A percentile compares a stretch with the other conserved stretches of the same genome.
Evolutionary conservation across 2,113 vertebrate genomes (phyloP).

Genomic region (Ammospiza nelsoni): DNA sequence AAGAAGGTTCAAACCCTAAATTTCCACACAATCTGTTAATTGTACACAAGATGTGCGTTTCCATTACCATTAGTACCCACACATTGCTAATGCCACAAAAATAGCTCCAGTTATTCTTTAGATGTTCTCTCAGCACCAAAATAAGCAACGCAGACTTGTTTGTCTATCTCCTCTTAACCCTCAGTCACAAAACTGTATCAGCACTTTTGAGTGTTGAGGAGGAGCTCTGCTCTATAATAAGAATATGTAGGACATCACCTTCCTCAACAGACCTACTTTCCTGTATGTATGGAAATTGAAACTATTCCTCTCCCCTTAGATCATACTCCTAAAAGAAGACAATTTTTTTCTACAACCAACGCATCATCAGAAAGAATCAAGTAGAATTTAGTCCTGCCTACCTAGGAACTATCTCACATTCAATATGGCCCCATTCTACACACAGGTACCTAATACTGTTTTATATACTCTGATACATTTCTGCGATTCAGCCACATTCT

Average conservation of each 20-base stretch:
- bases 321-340: not conserved
- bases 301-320: not conserved
- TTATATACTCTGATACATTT: not conserved
- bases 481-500: not conserved
- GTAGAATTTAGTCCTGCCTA: not conserved
- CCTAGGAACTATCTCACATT: not conserved
- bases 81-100: not conserved
- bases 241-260: not conserved
- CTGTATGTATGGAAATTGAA: not conserved
- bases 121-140: conserved; percentile 32
- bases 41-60: not conserved
- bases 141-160: not conserved
- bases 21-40: not conserved
- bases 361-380: not conserved
- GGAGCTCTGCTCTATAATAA: conserved; percentile 16
- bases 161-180: not conserved
- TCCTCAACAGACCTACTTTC: not conserved
- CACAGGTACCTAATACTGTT: not conserved
- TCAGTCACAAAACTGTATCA: not conserved
- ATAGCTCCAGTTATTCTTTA: conserved; percentile 13
- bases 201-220: not conserved
- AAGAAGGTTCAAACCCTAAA: not conserved
- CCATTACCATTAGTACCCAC: not conserved
- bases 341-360: not conserved
- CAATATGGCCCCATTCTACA: not conserved